phyloP scores from a whole-genome alignment of 2,113 vertebrate species.

The Hepsetus odoe region DNA sequence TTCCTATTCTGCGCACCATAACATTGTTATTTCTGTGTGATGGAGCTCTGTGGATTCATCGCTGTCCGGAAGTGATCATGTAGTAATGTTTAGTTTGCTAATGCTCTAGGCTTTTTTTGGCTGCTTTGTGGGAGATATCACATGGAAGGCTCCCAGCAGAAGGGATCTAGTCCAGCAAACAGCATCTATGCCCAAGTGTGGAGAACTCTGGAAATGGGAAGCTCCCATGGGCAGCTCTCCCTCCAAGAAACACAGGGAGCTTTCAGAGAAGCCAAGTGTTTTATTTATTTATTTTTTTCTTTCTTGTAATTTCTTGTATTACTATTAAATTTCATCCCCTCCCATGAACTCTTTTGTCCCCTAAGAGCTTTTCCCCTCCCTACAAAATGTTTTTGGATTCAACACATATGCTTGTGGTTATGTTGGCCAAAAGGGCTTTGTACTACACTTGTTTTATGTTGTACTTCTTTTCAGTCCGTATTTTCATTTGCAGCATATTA shows the following conservation, averaged over 20 bases:
- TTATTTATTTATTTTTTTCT: constrained; percentile 51
- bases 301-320: constrained; percentile 30
- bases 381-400: constrained; percentile 55
- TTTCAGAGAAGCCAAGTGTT: constrained; percentile 62
- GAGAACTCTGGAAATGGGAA: constrained; percentile 70
- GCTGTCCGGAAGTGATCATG: constrained; percentile 77
- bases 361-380: constrained; percentile 49
- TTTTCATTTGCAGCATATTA: constrained; percentile 23
- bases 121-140: constrained; percentile 72
- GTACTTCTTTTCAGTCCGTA: constrained; percentile 52
- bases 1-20: constrained; percentile 58
- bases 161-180: constrained; percentile 71
- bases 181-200: constrained; percentile 69
- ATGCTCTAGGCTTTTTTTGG: constrained; percentile 69
- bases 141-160: constrained; percentile 70
- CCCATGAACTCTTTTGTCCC: constrained; percentile 53
- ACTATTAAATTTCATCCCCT: constrained; percentile 55
- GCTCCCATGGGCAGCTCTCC: constrained; percentile 67
- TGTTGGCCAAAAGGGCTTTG: constrained; percentile 55
- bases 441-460: constrained; percentile 58
- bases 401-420: constrained; percentile 60
- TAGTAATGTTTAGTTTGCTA: constrained; percentile 78
- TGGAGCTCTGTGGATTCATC: constrained; percentile 54
- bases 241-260: constrained; percentile 74
- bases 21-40: constrained; percentile 48